Evolutionary conservation across 2,888 invertebrate genomes (phyloP), one percentile per base, ranked within the genome.

Genomic region (Nephrocerus scutellatus): DNA sequence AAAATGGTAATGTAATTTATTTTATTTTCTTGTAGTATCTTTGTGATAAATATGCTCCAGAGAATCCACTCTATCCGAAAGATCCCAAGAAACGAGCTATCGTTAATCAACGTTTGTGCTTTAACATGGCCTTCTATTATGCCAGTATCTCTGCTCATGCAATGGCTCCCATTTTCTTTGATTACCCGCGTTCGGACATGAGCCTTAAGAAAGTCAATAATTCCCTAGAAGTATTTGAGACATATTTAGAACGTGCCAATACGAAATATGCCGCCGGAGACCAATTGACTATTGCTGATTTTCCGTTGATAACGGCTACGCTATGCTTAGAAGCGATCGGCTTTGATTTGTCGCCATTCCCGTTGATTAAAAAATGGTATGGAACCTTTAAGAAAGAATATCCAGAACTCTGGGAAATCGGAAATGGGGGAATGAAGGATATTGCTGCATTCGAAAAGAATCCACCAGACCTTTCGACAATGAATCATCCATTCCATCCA

Each of bases 21-120:
- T 32, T 29, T 16, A 34, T 33, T 34, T 35, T 42, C 41, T 62
- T 74, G 38, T 79, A 82, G 64, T 88, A 88, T 60, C 64, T 89
- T 41, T 82, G 80, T 34, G 85, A 87, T 49, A 81, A 83, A 61
- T 87, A 84, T 56, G 74, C 72, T 32, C 77, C 76, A 20, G 74
- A 74, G 8, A 76, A 75, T 10, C 64, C 71, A 6, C 62, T 87
- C 1, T 88, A 87, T 60, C 87, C 88, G 0, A 76, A 74, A 47
- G 82, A 84, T 44, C 72, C 80, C 1, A 74, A 76, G 62, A 59
- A 73, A 52, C 75, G 87, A 45, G 85, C 86, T 1, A 62, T 83
- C 36, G 79, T 89, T 4, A 87, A 89, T 63, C 85, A 86, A 51
- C 74, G 85, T 5, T 67, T 87, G 24, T 82, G 82, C 55, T 88